Evolutionary conservation across 2,797 vertebrate genomes (phyloP).

Genomic region (Falco cherrug): DNA sequence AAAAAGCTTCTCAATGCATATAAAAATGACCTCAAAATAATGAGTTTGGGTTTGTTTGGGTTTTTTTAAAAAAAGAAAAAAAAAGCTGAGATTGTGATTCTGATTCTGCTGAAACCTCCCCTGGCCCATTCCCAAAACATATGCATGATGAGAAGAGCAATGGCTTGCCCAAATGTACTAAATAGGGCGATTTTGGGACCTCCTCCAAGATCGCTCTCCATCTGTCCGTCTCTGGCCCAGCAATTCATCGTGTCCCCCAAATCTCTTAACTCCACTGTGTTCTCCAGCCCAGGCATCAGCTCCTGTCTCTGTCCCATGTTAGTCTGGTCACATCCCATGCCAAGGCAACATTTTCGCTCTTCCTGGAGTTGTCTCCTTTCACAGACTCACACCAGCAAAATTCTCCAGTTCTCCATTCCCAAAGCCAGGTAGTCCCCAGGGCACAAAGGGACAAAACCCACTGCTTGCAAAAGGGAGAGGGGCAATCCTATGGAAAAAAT

Average conservation of each 20-base stretch:
- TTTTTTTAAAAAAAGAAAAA: neutral
- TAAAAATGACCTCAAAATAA: constrained; percentile 19
- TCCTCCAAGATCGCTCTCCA: constrained; percentile 52
- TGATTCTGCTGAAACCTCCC: constrained; percentile 28
- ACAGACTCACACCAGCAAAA: neutral
- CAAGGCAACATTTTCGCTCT: neutral
- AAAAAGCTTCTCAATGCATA: neutral
- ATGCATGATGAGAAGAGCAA: neutral
- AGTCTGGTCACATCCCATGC: neutral
- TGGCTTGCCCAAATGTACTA: constrained; percentile 38
- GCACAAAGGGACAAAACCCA: neutral
- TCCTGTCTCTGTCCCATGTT: neutral
- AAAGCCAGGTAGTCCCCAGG: neutral
- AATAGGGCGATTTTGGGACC: constrained; percentile 43
- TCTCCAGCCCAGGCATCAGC: neutral
- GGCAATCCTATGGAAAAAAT: neutral
- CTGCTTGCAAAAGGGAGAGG: neutral
- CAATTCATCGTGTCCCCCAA: neutral
- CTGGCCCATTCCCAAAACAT: constrained; percentile 42
- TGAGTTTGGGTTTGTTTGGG: neutral
- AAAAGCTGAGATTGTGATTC: constrained; percentile 26
- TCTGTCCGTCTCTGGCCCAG: constrained; percentile 44
- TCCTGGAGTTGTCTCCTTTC: neutral
- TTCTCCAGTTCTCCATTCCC: neutral
- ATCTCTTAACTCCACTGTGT: neutral